These are phyloP conservation scores for Pelobates fuscus DNA, from an alignment of 2,113 vertebrate species.

Conservation along the genomic window DNA sequence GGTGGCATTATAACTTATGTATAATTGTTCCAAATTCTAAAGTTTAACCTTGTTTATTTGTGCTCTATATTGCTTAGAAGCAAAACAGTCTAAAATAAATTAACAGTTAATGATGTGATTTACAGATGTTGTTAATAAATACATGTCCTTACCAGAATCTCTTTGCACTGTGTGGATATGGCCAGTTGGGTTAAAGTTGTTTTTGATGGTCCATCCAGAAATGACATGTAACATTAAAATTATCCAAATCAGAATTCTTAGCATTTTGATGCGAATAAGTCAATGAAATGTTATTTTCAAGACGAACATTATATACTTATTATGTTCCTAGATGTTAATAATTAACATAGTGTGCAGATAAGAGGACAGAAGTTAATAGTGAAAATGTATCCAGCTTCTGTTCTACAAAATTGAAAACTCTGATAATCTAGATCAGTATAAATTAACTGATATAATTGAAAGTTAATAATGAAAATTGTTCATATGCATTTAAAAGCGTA, in stretches of 20 bases:
- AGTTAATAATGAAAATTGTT: too few relatives aligned
- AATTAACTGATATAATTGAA: too few relatives aligned
- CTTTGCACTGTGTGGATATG: background rate
- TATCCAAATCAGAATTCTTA: background rate
- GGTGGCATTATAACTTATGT: too few relatives aligned
- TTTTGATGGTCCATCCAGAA: background rate
- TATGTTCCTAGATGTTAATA: conserved; percentile 5
- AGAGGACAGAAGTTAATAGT: background rate
- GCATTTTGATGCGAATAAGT: background rate
- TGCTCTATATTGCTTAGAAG: too few relatives aligned
- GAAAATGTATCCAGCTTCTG: background rate
- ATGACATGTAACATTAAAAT: background rate
- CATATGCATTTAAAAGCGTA: too few relatives aligned
- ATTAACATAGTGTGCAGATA: background rate
- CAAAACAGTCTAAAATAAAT: too few relatives aligned
- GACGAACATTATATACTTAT: background rate
- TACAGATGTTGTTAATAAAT: too few relatives aligned
- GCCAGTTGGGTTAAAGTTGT: background rate
- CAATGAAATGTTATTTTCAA: background rate
- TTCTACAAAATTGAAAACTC: too few relatives aligned
- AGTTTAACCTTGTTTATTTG: too few relatives aligned
- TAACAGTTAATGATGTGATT: too few relatives aligned
- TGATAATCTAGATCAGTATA: too few relatives aligned
- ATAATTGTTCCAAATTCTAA: too few relatives aligned
- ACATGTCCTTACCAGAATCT: conserved; percentile 8